Base-by-base conservation (phyloP, 1,140 invertebrate species). In the Cydia pomonella region DNA sequence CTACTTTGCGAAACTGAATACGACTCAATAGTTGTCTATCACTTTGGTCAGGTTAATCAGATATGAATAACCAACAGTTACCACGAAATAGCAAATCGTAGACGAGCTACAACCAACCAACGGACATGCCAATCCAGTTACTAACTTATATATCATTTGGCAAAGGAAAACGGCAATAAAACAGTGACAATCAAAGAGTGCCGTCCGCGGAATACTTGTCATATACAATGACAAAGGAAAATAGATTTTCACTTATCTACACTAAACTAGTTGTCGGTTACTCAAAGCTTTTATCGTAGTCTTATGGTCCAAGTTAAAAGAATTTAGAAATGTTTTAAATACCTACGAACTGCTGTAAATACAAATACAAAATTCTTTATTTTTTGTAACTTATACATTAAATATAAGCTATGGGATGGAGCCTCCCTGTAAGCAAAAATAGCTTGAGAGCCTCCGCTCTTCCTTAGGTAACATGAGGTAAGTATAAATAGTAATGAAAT, bases 81-180 rank as follows among this genome's bases (percentile, higher is more conserved):
- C 21, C 21, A 12, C 53, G 18, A 23, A 59, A 59, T 59, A 23
- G 21, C 5, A 23, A 23, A 59, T 18, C n/a, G 18, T 18, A 53
- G 2, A 23, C 12, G n/a, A n/a, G n/a, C 10, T 23, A 23, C 18
- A n/a, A 59, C n/a, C 16, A 18, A 53, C 16, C 16, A 59, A 59
- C 53, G 21, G 53, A 23, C 21, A 59, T 59, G 6, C 21, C 53
- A 12, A 59, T 23, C 9, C 21, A 9, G 18, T 59, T 23, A 59
- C 53, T 59, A 53, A 53, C 0, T 5, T 9, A 21, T 7, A 18
- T 59, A 21, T 59, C 18, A 23, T 23, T 59, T 12, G 18, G 53
- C 44, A 53, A 69, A 69, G 64, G 64, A 69, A 69, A 69, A 69
- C n/a, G 27, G n/a, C 18, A 69, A 69, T 41, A 69, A 38, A 64